Evolutionary conservation across 2,888 invertebrate genomes (phyloP), one percentile per base, ranked within the genome.

Genomic region (Acleris holmiana): DNA sequence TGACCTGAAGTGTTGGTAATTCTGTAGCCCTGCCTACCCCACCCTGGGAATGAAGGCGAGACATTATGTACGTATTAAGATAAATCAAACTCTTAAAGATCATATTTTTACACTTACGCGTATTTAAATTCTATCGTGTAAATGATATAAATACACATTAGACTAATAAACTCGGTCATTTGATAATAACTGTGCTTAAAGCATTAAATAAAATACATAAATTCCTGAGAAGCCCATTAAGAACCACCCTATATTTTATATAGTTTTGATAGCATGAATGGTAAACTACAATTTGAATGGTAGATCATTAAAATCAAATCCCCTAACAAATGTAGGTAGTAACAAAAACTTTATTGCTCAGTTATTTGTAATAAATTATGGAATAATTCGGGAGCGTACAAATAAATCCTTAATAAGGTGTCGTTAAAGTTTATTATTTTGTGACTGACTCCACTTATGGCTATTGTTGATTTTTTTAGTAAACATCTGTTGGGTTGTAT

Each of bases 291-390:
- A 59, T 68, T 72, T 77, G 71, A 75, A 75, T 73, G 67, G 81
- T 74, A 72, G 73, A 69, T 84, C 87, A 88, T 89, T 88, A 89
- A 89, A 88, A 85, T 80, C 77, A 85, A 89, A 90, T 86, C 85
- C 84, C 73, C 69, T 86, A 83, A 89, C 82, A 80, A 87, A 88
- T 87, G 82, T 80, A 66, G 49, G 67, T 69, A 66, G 74, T 77
- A 80, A 82, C 78, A 77, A 70, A 57, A 56, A 68, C 67, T 76
- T 84, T 83, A 81, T 83, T 78, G 73, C 69, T 75, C 70, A 83
- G 85, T 88, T 89, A 91, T 92, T 91, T 88, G 91, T 92, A 89
- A 92, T 91, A 92, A 91, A 91, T 91, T 88, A 89, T 74, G 77
- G 76, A 84, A 89, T 91, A 88, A 89, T 90, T 90, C 88, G 83